Conservation (phyloP, 2,113 vertebrate genomes). For the Rhombomys opimus region DNA sequence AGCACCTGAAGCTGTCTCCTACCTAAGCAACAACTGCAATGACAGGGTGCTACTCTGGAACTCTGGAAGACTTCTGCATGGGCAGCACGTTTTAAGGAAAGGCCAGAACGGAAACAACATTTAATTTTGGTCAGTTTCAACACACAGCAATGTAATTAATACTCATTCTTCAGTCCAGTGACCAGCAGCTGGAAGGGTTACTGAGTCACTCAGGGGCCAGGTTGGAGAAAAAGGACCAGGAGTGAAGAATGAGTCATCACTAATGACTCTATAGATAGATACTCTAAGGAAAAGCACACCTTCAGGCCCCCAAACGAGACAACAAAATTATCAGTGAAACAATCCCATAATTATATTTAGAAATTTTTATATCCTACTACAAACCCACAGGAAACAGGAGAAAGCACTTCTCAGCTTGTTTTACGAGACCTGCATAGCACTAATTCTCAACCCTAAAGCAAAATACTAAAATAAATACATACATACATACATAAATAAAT, state of each 20-base stretch:
- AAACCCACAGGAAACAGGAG: constrained; percentile 3
- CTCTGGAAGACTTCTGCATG: not conserved
- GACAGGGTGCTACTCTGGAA: not conserved
- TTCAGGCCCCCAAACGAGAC: not conserved
- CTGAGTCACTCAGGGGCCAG: not conserved
- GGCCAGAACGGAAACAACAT: not conserved
- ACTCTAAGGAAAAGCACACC: no score
- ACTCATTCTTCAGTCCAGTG: not conserved
- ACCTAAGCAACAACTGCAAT: not conserved
- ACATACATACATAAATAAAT: no score
- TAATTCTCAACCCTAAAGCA: not conserved
- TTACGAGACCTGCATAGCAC: not conserved
- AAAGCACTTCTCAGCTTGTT: not conserved
- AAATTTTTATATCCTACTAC: not conserved
- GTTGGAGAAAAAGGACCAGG: not conserved
- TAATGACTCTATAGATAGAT: not conserved
- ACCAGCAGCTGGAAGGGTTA: not conserved
- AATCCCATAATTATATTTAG: not conserved
- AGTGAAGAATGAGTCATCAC: not conserved
- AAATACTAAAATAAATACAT: not conserved
- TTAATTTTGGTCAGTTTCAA: not conserved
- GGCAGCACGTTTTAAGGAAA: not conserved
- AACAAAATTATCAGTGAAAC: not conserved
- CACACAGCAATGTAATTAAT: not conserved
- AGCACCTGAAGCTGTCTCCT: not conserved